These are phyloP conservation scores for Arctia plantaginis DNA, from an alignment of 2,888 invertebrate genomes.

Conservation along the genomic window DNA sequence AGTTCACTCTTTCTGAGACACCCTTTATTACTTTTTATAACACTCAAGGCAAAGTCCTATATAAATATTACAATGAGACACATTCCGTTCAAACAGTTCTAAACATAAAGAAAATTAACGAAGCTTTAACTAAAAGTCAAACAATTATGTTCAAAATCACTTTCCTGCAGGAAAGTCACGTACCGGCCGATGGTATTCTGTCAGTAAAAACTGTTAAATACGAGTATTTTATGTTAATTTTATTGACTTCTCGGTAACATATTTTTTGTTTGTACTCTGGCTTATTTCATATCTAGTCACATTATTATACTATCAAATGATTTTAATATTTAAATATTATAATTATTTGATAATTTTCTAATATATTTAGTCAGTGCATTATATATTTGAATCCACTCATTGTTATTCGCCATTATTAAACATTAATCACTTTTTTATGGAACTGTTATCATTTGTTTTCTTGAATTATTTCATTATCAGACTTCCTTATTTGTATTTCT, in stretches of 20 bases:
- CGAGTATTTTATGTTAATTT: background rate
- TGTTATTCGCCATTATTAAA: too few species aligned
- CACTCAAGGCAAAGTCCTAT: background rate
- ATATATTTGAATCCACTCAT: too few species aligned
- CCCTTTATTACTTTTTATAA: background rate
- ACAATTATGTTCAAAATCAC: conserved; percentile 17
- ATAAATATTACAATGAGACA: conserved; percentile 10
- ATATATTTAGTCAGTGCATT: too few species aligned
- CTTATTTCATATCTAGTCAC: background rate
- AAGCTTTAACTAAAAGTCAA: conserved; percentile 18
- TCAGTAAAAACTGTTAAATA: background rate
- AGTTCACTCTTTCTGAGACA: too few species aligned
- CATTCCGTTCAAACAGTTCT: conserved; percentile 8
- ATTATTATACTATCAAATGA: too few species aligned
- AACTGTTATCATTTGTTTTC: too few species aligned
- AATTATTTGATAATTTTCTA: too few species aligned
- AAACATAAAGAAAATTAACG: conserved; percentile 17
- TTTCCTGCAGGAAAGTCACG: conserved; percentile 11
- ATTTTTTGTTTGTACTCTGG: background rate
- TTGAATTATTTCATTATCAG: too few species aligned
- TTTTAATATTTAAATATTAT: too few species aligned
- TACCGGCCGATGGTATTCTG: background rate
- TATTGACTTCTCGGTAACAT: background rate
- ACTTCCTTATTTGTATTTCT: too few species aligned
- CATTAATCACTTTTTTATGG: too few species aligned